Evolutionary conservation across 2,797 vertebrate species (phyloP).

Genomic region (Pitangus sulphuratus): DNA sequence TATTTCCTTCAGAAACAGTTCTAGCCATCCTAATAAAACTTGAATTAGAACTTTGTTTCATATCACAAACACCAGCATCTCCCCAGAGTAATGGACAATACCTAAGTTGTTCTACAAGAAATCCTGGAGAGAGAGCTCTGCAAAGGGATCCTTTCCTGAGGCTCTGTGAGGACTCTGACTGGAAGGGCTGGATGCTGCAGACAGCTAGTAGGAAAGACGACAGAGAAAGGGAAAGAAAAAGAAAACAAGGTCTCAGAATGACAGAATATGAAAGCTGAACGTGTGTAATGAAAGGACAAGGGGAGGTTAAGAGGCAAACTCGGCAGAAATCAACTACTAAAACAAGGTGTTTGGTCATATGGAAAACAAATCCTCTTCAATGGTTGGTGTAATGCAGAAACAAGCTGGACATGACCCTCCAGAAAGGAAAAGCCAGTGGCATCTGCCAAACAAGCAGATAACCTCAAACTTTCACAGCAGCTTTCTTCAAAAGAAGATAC

Average conservation of each 20-base stretch:
- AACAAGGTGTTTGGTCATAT: slow-evolving; percentile 55
- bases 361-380: slow-evolving; percentile 59
- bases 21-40: neutral
- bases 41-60: slow-evolving; percentile 8
- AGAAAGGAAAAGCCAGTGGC: neutral
- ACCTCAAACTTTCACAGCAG: neutral
- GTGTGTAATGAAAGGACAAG: slow-evolving; percentile 76
- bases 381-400: slow-evolving; percentile 66
- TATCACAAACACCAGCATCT: slow-evolving; percentile 58
- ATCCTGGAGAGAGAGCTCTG: slow-evolving; percentile 99
- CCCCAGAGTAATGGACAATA: slow-evolving; percentile 82
- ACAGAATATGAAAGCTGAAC: slow-evolving; percentile 81
- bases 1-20: neutral
- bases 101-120: slow-evolving; percentile 99
- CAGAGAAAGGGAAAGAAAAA: slow-evolving; percentile 84
- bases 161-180: slow-evolving; percentile 99
- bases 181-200: slow-evolving; percentile 99
- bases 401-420: slow-evolving; percentile 6
- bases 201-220: slow-evolving; percentile 92
- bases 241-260: slow-evolving; percentile 85
- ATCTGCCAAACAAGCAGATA: neutral
- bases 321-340: slow-evolving; percentile 62
- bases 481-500: neutral
- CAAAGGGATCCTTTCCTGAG: slow-evolving; percentile 99
- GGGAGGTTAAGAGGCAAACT: slow-evolving; percentile 61